These are phyloP conservation scores for Enteromius anoplus DNA, from an alignment of 2,797 vertebrate genomes.

Conservation along the genomic window DNA sequence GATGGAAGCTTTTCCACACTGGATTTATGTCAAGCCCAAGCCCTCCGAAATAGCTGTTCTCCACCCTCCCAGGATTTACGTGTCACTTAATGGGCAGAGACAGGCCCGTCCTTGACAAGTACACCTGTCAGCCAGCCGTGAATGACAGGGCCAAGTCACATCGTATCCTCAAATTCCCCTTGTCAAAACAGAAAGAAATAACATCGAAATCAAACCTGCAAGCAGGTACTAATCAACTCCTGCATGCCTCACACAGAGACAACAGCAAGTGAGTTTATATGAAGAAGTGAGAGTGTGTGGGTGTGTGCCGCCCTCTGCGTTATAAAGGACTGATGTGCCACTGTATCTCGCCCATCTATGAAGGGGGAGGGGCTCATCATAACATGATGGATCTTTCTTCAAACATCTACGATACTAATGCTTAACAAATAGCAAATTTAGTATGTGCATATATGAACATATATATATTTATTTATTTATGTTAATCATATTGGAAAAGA, in stretches of 20 bases:
- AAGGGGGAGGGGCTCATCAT: constrained; percentile 5
- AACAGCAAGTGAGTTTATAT: constrained; percentile 33
- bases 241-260: constrained; percentile 58
- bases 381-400: background rate
- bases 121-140: constrained; percentile 75
- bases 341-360: background rate
- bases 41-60: constrained; percentile 73
- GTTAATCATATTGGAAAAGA: too few relatives aligned
- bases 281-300: constrained; percentile 23
- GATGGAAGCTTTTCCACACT: constrained; percentile 69
- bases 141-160: constrained; percentile 66
- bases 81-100: constrained; percentile 77
- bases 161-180: constrained; percentile 60
- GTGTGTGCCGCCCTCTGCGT: constrained; percentile 22
- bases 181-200: constrained; percentile 57
- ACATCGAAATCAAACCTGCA: constrained; percentile 69
- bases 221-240: constrained; percentile 74
- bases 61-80: constrained; percentile 69
- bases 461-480: background rate
- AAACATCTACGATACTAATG: background rate
- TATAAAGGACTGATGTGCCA: constrained; percentile 21
- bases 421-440: constrained; percentile 7
- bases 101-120: constrained; percentile 74
- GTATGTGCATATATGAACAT: background rate
- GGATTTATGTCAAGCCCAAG: constrained; percentile 73